Conservation (phyloP, 2,888 invertebrate genomes). For the Ctena decussata region DNA sequence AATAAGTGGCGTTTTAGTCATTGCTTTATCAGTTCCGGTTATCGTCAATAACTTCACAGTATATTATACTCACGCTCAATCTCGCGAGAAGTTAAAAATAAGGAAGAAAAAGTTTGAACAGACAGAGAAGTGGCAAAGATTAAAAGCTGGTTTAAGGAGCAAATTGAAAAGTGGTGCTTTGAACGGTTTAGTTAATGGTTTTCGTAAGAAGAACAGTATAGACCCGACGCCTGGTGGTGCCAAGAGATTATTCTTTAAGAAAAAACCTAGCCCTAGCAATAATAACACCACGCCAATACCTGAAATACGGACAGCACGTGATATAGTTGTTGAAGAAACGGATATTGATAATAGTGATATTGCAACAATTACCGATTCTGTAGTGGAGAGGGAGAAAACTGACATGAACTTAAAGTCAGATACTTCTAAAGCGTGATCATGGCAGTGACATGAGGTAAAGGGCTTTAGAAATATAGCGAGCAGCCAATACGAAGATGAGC, state of each 20-base stretch:
- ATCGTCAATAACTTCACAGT: constrained; percentile 78
- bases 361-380: not conserved
- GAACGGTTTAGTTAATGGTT: constrained; percentile 49
- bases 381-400: not conserved
- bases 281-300: not conserved
- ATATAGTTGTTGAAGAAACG: not conserved
- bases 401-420: not conserved
- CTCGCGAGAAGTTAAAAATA: constrained; percentile 71
- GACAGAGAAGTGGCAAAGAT: constrained; percentile 67
- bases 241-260: not conserved
- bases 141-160: constrained; percentile 58
- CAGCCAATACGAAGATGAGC: no score
- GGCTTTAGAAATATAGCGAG: no score
- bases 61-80: constrained; percentile 76
- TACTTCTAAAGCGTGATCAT: not conserved
- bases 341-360: constrained; percentile 5
- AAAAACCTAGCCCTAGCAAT: not conserved
- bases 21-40: constrained; percentile 76
- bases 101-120: constrained; percentile 68
- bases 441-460: no score
- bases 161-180: constrained; percentile 61
- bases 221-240: constrained; percentile 1
- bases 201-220: constrained; percentile 35
- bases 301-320: constrained; percentile 1
- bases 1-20: constrained; percentile 73